Evolutionary conservation across 2,797 vertebrate species (phyloP).

Genomic region (Taeniopygia guttata): DNA sequence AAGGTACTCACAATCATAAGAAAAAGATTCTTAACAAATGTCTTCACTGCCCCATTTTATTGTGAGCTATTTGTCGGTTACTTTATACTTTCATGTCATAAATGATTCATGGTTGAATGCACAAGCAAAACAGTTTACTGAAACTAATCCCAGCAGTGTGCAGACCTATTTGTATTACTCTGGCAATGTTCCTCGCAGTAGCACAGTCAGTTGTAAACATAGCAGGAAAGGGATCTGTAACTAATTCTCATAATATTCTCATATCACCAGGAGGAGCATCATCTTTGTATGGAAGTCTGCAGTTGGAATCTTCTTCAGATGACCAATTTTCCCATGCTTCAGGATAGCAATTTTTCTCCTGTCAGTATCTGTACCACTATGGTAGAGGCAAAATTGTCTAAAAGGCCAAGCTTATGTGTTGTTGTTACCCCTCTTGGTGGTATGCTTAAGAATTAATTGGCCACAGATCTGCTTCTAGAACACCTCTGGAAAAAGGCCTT

Average conservation of each 20-base stretch:
- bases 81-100: background rate
- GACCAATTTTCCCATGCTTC: background rate
- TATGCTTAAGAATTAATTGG: background rate
- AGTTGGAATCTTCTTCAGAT: background rate
- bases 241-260: constrained; percentile 9
- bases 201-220: background rate
- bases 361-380: background rate
- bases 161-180: constrained; percentile 7
- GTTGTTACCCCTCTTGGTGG: background rate
- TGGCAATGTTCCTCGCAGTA: background rate
- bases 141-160: background rate
- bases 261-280: background rate
- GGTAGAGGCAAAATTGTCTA: background rate
- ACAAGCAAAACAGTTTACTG: constrained; percentile 1
- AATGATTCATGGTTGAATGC: background rate
- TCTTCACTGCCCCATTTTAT: background rate
- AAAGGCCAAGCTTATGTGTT: background rate
- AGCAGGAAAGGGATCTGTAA: background rate
- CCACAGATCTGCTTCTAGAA: background rate
- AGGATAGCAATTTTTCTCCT: background rate
- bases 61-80: background rate
- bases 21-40: background rate
- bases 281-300: background rate
- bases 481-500: background rate
- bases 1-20: background rate